These are phyloP conservation scores for Philonicus albiceps DNA, from an alignment of 2,888 invertebrate species.

Conservation along the genomic window DNA sequence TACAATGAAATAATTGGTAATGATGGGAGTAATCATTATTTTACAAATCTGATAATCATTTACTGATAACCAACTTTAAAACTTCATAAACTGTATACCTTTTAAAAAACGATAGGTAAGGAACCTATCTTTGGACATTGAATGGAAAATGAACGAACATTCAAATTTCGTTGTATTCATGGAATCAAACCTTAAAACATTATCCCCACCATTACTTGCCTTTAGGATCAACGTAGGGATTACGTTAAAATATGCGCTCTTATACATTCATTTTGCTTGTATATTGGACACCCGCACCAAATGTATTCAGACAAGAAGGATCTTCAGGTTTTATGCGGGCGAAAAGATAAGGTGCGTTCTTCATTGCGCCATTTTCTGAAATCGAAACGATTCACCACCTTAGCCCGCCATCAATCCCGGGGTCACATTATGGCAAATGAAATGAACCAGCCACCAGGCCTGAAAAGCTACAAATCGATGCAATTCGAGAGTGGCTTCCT, in stretches of 20 bases:
- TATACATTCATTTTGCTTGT: not conserved
- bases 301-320: not conserved
- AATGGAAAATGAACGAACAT: no score
- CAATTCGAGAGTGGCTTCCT: slow-evolving; percentile 5
- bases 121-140: no score
- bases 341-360: not conserved
- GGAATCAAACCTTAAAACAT: not conserved
- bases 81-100: no score
- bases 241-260: not conserved
- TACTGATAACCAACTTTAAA: no score
- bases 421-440: not conserved
- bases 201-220: not conserved
- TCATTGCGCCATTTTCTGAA: not conserved
- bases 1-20: no score
- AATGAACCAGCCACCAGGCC: not conserved
- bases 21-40: no score
- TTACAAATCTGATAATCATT: no score
- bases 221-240: not conserved
- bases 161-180: no score
- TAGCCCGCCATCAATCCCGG: not conserved
- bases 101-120: no score
- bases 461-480: slow-evolving; percentile 15
- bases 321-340: not conserved
- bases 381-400: not conserved
- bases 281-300: not conserved